Percentiles rank a stretch among this genome's conserved stretches.
Conservation (phyloP, 1,140 invertebrate genomes). For the Chironomus tepperi region DNA sequence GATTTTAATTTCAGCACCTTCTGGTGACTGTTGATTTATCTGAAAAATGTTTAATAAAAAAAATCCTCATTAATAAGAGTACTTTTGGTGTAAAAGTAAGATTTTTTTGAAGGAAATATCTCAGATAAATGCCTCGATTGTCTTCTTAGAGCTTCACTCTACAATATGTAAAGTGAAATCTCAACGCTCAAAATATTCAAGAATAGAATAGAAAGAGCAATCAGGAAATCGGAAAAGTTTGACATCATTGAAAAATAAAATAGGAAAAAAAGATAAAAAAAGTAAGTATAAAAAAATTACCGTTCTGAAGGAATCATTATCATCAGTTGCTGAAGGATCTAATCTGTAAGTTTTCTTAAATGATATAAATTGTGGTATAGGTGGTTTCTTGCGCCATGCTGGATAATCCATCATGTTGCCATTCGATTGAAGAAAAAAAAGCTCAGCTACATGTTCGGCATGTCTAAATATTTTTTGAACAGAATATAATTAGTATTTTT, state of each 20-base stretch:
- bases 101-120: slow-evolving; percentile 21
- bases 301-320: slow-evolving; percentile 28
- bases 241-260: slow-evolving; percentile 29
- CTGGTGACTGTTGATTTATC: slow-evolving; percentile 27
- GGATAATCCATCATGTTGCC: slow-evolving; percentile 82
- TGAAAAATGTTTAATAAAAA: neutral
- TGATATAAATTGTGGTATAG: slow-evolving; percentile 58
- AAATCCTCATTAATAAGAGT: no score
- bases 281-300: neutral
- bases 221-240: slow-evolving; percentile 32
- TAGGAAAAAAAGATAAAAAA: neutral
- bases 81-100: no score
- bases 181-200: slow-evolving; percentile 30
- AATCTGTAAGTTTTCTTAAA: slow-evolving; percentile 68
- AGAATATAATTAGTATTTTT: neutral
- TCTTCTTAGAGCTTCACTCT: neutral
- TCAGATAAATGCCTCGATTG: slow-evolving; percentile 36
- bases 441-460: slow-evolving; percentile 70
- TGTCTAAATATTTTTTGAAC: slow-evolving; percentile 43
- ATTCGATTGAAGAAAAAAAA: slow-evolving; percentile 74
- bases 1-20: slow-evolving; percentile 52
- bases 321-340: slow-evolving; percentile 48
- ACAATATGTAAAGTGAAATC: slow-evolving; percentile 32
- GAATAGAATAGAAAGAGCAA: slow-evolving; percentile 30
- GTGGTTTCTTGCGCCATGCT: slow-evolving; percentile 68